phyloP scores from a whole-genome alignment of 2,888 invertebrate species.

The Eristalis arbustorum region DNA sequence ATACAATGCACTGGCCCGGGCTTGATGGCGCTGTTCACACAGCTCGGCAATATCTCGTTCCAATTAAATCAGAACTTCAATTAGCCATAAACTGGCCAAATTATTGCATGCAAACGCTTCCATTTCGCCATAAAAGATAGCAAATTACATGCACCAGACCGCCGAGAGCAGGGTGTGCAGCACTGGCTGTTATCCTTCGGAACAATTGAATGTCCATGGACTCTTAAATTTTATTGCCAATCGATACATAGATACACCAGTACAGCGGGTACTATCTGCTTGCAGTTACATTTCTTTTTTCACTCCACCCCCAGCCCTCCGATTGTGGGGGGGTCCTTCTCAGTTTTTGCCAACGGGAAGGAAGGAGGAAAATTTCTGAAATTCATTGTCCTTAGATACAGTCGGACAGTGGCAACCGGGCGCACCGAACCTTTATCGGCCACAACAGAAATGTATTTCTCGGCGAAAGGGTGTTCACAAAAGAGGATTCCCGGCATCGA shows the following conservation, averaged over 20 bases:
- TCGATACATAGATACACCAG: constrained; percentile 34
- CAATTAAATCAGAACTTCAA: constrained; percentile 69
- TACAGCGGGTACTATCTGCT: not conserved
- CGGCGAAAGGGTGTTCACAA: constrained; percentile 38
- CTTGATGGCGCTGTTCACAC: not conserved
- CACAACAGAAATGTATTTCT: constrained; percentile 21
- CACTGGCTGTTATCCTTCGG: constrained; percentile 31
- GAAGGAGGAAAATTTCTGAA: constrained; percentile 32
- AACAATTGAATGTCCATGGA: constrained; percentile 58
- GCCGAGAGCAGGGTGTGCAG: not conserved
- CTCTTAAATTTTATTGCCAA: constrained; percentile 56
- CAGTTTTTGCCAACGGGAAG: not conserved
- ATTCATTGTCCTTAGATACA: constrained; percentile 41
- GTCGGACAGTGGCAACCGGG: not conserved
- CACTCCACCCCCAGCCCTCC: not conserved
- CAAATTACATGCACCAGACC: constrained; percentile 34
- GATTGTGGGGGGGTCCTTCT: not conserved
- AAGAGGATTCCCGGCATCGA: constrained; percentile 18
- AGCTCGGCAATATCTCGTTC: constrained; percentile 19
- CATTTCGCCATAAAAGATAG: constrained; percentile 53
- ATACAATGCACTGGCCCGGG: not conserved
- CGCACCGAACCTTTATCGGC: constrained; percentile 24
- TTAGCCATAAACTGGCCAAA: constrained; percentile 66
- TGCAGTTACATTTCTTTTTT: not conserved
- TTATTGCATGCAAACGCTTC: constrained; percentile 61